Conservation (phyloP, 2,113 vertebrate species). For the Psittacula cyanocephala region DNA sequence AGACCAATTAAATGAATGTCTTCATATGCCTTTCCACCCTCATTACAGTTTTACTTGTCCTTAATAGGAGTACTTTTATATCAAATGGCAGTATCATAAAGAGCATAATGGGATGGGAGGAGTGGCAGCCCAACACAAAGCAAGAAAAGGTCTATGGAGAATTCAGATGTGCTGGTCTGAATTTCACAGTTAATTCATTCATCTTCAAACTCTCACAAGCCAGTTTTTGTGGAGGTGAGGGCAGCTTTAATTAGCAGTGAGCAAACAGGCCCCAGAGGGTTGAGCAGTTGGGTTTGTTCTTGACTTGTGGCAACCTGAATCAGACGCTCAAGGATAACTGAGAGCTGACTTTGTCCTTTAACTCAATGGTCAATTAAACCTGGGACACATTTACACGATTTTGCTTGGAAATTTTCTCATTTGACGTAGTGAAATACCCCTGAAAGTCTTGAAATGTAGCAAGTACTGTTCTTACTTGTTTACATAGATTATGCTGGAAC, state of each 20-base stretch:
- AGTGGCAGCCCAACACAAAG: not conserved
- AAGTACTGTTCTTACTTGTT: not conserved
- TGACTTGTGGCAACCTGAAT: not conserved
- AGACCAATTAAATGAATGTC: not conserved
- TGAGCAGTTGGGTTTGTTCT: not conserved
- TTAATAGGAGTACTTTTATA: not conserved
- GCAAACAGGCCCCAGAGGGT: not conserved
- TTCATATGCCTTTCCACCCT: not conserved
- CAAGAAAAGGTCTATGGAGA: not conserved
- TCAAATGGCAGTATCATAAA: not conserved
- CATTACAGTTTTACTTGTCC: not conserved
- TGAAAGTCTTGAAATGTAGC: not conserved
- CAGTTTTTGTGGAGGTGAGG: not conserved
- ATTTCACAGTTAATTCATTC: not conserved
- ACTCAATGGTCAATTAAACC: not conserved
- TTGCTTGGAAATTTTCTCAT: not conserved
- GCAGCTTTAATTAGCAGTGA: not conserved
- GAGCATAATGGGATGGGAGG: not conserved
- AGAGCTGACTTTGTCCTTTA: not conserved
- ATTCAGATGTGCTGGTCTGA: not conserved
- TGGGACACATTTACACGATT: not conserved
- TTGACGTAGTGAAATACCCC: not conserved
- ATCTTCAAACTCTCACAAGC: not conserved
- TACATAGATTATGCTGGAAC: not conserved
- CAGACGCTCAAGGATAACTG: not conserved